Conservation (phyloP, 2,888 invertebrate species). For the Gisinianus flammeolus region DNA sequence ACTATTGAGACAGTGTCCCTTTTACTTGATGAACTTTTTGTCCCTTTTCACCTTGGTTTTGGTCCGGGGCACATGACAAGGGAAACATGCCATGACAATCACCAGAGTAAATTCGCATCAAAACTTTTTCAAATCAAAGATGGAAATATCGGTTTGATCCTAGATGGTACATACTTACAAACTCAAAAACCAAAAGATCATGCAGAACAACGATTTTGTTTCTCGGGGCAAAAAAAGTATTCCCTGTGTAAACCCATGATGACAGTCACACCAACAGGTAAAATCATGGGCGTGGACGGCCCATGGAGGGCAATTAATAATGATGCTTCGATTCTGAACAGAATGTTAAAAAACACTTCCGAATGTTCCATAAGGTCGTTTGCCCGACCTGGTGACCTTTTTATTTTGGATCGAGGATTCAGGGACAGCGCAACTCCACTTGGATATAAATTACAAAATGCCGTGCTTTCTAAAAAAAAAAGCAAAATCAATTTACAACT, state of each 20-base stretch:
- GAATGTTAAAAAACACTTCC: background rate
- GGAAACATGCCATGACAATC: background rate
- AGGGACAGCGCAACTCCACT: background rate
- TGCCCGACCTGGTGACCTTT: background rate
- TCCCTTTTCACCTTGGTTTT: slow-evolving; percentile 23
- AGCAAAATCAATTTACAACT: slow-evolving; percentile 9
- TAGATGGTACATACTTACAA: slow-evolving; percentile 40
- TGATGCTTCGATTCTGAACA: background rate
- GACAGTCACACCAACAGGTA: background rate
- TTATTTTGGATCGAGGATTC: background rate
- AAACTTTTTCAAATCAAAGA: background rate
- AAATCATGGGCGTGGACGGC: background rate
- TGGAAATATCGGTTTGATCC: background rate
- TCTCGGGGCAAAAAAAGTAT: background rate
- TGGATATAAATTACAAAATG: background rate
- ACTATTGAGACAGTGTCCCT: slow-evolving; percentile 16
- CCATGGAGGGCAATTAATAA: background rate
- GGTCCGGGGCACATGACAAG: slow-evolving; percentile 22
- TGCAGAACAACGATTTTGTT: background rate
- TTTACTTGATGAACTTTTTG: slow-evolving; percentile 38
- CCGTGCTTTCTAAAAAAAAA: background rate
- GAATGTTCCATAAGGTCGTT: background rate
- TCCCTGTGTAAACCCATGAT: background rate
- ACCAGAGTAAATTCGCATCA: background rate
- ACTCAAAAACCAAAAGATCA: background rate